These are phyloP conservation scores for Sylvicola cinctus DNA, from an alignment of 2,888 invertebrate species.

Conservation along the genomic window DNA sequence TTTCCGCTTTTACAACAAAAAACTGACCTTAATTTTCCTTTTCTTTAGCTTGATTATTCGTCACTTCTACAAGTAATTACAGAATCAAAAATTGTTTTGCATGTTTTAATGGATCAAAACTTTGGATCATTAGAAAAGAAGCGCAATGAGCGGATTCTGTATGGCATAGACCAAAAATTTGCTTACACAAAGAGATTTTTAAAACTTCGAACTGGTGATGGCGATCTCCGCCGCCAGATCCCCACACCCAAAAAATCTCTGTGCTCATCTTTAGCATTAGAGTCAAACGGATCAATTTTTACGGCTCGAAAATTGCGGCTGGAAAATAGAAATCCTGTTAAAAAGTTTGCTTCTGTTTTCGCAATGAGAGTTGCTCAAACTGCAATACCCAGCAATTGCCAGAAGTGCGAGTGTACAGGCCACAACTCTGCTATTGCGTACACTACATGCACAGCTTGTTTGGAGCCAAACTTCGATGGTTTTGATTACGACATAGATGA, in stretches of 20 bases:
- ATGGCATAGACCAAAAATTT: conserved; percentile 52
- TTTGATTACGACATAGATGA: conserved; percentile 1
- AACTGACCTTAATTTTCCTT: conserved; percentile 8
- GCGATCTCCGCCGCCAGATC: conserved; percentile 47
- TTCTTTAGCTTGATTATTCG: conserved; percentile 53
- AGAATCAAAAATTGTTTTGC: conserved; percentile 61
- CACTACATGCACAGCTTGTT: conserved; percentile 41
- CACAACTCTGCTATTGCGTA: conserved; percentile 41
- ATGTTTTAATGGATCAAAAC: conserved; percentile 64
- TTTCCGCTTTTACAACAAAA: no score
- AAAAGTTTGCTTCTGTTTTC: conserved; percentile 43
- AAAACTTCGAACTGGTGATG: conserved; percentile 45
- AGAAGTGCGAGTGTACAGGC: conserved; percentile 47
- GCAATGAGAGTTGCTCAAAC: conserved; percentile 40
- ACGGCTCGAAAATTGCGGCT: conserved; percentile 35
- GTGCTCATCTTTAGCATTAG: conserved; percentile 62
- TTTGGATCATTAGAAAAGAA: conserved; percentile 49
- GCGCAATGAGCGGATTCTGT: conserved; percentile 48
- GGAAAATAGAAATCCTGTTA: conserved; percentile 32
- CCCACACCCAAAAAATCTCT: conserved; percentile 51
- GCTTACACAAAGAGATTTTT: conserved; percentile 68
- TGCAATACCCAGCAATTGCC: conserved; percentile 36
- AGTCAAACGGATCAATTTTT: conserved; percentile 64
- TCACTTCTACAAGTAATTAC: conserved; percentile 61
- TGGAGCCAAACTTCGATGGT: conserved; percentile 4